Base-by-base conservation (phyloP, 2,797 vertebrate species). In the Cryptoprocta ferox region DNA sequence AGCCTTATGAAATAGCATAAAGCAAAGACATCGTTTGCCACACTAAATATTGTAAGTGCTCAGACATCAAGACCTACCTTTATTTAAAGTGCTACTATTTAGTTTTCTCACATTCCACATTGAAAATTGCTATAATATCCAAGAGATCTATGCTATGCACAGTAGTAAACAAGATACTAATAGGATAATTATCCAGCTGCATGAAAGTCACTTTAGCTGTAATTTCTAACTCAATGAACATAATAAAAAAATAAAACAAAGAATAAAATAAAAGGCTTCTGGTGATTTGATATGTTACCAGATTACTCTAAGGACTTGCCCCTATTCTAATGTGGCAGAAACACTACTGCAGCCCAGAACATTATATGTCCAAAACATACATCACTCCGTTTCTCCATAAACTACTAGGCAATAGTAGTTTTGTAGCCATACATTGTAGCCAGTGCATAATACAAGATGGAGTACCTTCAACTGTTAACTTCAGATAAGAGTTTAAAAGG, bases 21-120 rank as follows among this genome's bases (percentile, higher is more conserved):
- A 96, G 6, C 68, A 85, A 92, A 96, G 84, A 59, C 16, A 89
- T 37, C n/a, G 81, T 75, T 94, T 91, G 63, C 18, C 32, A 87
- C 35, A 30, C 0, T 92, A 37, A 90, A 32, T 87, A 75, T 6
- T 63, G 2, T 45, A 92, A 96, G 26, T 68, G 53, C 9, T 32
- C 73, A 85, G 30, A 79, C 0, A 12, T 5, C 11, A 78, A 91
- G 42, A 39, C 48, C 37, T 59, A 45, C 50, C 53, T 88, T 95
- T 90, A 32, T 66, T 83, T 97, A 83, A 82, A 93, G 71, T 68
- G 59, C 39, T 88, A 16, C 10, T 89, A 12, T 39, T 81, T 56
- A 53, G 30, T 82, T 45, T 96, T 84, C 18, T 92, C 66, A 81
- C 11, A 91, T 71, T 95, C 16, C 16, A 80, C 50, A 48, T 19